Conservation (phyloP, 1,140 invertebrate genomes). For the Hyposmocoma kahamanoa region DNA sequence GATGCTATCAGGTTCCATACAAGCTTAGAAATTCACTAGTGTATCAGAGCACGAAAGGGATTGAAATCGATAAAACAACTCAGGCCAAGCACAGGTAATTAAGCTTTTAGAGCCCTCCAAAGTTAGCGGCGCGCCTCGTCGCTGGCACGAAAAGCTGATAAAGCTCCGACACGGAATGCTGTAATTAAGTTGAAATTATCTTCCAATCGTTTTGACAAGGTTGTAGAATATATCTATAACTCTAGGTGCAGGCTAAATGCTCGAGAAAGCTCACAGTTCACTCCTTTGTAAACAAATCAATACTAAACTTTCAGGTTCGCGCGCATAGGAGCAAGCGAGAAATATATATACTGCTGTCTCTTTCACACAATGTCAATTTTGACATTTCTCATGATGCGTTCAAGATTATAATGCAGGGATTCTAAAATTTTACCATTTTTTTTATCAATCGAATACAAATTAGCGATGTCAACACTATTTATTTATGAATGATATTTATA, state of each 20-base stretch:
- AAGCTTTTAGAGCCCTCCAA: slow-evolving; percentile 54
- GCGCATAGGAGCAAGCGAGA: slow-evolving; percentile 28
- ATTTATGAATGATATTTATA: too few relatives aligned
- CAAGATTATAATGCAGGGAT: background rate
- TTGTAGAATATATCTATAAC: slow-evolving; percentile 44
- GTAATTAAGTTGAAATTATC: slow-evolving; percentile 65
- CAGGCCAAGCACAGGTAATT: slow-evolving; percentile 39
- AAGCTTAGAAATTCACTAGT: slow-evolving; percentile 19
- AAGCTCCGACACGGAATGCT: slow-evolving; percentile 54
- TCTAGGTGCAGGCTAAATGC: slow-evolving; percentile 21
- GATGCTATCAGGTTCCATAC: slow-evolving; percentile 41
- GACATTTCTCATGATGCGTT: background rate
- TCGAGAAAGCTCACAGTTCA: slow-evolving; percentile 38
- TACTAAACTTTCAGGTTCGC: slow-evolving; percentile 57
- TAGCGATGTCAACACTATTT: too few relatives aligned
- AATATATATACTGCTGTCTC: slow-evolving; percentile 14
- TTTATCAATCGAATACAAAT: too few relatives aligned
- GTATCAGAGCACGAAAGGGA: slow-evolving; percentile 37
- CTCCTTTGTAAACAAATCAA: slow-evolving; percentile 69
- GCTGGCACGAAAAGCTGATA: slow-evolving; percentile 58
- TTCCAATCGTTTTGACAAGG: slow-evolving; percentile 63
- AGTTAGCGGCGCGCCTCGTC: slow-evolving; percentile 31
- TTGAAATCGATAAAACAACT: slow-evolving; percentile 64
- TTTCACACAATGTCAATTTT: background rate
- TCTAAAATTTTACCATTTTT: too few relatives aligned